A percentile compares a stretch with the other conserved stretches of the same genome.
These are phyloP conservation scores for Papilio helenus DNA, from an alignment of 1,140 invertebrate genomes.

Conservation along the genomic window DNA sequence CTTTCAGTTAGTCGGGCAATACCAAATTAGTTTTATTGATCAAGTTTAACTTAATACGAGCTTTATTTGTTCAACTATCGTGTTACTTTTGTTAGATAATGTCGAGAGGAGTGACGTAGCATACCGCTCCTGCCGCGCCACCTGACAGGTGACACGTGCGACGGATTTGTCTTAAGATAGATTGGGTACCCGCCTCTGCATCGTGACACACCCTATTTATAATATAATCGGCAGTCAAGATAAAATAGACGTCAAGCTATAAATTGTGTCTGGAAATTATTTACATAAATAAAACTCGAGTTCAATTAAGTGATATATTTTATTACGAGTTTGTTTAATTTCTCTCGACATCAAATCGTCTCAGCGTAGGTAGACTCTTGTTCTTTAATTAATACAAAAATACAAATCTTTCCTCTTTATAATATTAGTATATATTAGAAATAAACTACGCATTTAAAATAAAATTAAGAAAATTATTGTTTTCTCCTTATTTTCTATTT, in stretches of 20 bases:
- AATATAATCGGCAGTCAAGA: slow-evolving; percentile 35
- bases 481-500: neutral
- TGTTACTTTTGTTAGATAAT: slow-evolving; percentile 73
- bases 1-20: neutral
- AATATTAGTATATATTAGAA: too few relatives aligned
- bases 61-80: slow-evolving; percentile 72
- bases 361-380: too few relatives aligned
- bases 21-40: neutral
- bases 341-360: too few relatives aligned
- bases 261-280: neutral
- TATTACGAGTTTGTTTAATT: too few relatives aligned
- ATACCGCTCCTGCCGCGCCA: too few relatives aligned
- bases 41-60: slow-evolving; percentile 33
- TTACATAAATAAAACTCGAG: neutral
- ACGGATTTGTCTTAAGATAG: slow-evolving; percentile 72
- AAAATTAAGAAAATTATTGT: too few relatives aligned
- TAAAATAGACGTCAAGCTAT: slow-evolving; percentile 11
- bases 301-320: neutral
- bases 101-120: slow-evolving; percentile 59
- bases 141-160: slow-evolving; percentile 74
- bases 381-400: too few relatives aligned
- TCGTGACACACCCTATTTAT: slow-evolving; percentile 17
- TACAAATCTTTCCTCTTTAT: too few relatives aligned
- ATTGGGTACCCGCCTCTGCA: slow-evolving; percentile 51
- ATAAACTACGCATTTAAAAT: too few relatives aligned